Evolutionary conservation across 1,140 invertebrate species (phyloP).

Genomic region (Lepidurus packardi): DNA sequence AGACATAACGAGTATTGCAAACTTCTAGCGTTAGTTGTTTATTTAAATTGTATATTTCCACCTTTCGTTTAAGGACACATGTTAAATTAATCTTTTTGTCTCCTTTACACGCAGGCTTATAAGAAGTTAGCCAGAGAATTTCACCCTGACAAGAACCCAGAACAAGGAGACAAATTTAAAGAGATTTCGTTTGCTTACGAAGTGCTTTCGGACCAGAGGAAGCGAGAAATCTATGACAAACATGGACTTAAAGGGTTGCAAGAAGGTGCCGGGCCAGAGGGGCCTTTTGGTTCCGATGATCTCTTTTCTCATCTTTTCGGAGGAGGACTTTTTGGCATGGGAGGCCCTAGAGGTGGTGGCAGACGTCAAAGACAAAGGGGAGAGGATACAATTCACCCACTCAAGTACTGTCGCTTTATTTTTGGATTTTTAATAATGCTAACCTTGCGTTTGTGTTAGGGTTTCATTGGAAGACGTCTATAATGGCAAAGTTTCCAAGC

Average conservation of each 20-base stretch:
- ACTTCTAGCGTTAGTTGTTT: neutral
- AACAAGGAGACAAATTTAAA: slow-evolving; percentile 77
- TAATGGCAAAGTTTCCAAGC: slow-evolving; percentile 74
- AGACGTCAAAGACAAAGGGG: slow-evolving; percentile 46
- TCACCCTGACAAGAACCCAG: slow-evolving; percentile 81
- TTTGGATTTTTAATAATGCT: neutral
- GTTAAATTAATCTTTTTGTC: neutral
- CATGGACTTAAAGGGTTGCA: slow-evolving; percentile 72
- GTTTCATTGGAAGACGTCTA: slow-evolving; percentile 88
- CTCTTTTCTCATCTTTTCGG: slow-evolving; percentile 61
- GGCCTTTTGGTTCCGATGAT: slow-evolving; percentile 52
- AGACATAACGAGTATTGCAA: neutral
- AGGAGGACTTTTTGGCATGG: slow-evolving; percentile 53
- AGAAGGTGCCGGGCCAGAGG: slow-evolving; percentile 59
- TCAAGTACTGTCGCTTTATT: slow-evolving; percentile 47
- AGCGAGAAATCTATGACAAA: slow-evolving; percentile 63
- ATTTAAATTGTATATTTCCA: neutral
- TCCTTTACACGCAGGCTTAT: slow-evolving; percentile 56
- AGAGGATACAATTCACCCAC: slow-evolving; percentile 49
- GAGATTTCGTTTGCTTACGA: slow-evolving; percentile 85
- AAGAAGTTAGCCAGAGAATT: slow-evolving; percentile 78
- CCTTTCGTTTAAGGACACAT: neutral
- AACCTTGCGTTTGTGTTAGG: slow-evolving; percentile 43
- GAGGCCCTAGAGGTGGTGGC: slow-evolving; percentile 43
- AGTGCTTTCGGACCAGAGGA: slow-evolving; percentile 60